Evolutionary conservation across 1,140 invertebrate genomes (phyloP).

Genomic region (Drosophila bifasciata): DNA sequence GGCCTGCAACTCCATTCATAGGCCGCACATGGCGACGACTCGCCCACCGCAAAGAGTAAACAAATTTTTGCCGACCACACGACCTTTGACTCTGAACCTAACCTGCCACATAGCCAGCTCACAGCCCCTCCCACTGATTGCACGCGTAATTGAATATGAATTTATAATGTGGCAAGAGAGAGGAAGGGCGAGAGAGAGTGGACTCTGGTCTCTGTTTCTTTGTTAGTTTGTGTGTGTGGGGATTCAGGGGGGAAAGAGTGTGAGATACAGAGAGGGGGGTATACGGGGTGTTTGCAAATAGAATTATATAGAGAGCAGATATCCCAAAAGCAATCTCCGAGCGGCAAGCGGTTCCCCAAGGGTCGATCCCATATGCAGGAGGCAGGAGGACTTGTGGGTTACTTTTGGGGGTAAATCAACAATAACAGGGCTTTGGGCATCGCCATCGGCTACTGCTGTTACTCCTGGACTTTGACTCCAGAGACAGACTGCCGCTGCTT

Average conservation of each 20-base stretch:
- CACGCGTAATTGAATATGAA: slow-evolving; percentile 81
- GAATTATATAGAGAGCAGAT: slow-evolving; percentile 35
- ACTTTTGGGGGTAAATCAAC: slow-evolving; percentile 35
- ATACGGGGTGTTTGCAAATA: slow-evolving; percentile 32
- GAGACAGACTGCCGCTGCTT: too few relatives aligned
- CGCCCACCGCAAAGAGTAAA: slow-evolving; percentile 50
- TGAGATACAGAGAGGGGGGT: neutral
- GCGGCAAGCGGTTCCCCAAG: slow-evolving; percentile 14
- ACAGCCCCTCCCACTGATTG: neutral
- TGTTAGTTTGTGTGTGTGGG: slow-evolving; percentile 28
- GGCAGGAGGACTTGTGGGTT: too few relatives aligned
- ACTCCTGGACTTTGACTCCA: too few relatives aligned
- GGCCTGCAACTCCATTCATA: slow-evolving; percentile 14
- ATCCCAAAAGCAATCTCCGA: slow-evolving; percentile 40
- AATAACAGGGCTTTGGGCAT: slow-evolving; percentile 39
- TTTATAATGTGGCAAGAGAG: slow-evolving; percentile 61
- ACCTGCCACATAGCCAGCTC: too few relatives aligned
- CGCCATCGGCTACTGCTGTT: too few relatives aligned
- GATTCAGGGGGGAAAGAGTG: too few relatives aligned
- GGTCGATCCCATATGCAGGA: slow-evolving; percentile 19
- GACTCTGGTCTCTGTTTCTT: neutral
- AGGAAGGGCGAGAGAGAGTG: slow-evolving; percentile 15
- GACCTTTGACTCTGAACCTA: slow-evolving; percentile 44
- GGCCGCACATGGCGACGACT: slow-evolving; percentile 19
- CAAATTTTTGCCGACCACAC: slow-evolving; percentile 51